A percentile compares a stretch with the other conserved stretches of the same genome.
phyloP scores from a whole-genome alignment of 92 coral and sea anemone genomes.

The Parazoanthus swiftii region DNA sequence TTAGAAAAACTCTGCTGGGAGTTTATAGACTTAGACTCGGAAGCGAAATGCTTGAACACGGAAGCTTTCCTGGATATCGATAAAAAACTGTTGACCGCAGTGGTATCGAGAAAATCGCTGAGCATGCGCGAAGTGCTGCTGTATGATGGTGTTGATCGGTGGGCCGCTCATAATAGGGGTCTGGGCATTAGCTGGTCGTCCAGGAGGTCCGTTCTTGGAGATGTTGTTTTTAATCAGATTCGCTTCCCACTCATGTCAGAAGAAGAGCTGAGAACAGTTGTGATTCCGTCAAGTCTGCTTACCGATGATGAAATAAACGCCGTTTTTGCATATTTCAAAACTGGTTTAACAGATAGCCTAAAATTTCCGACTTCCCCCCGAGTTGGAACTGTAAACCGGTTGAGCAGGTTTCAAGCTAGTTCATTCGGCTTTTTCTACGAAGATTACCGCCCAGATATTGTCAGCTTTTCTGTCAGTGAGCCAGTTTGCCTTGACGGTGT shows the following conservation, averaged over 20 bases:
- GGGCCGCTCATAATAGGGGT: slow-evolving; percentile 49
- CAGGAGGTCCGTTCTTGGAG: slow-evolving; percentile 41
- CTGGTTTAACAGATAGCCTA: slow-evolving; percentile 39
- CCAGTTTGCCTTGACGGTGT: slow-evolving; percentile 66
- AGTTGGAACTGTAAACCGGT: slow-evolving; percentile 52
- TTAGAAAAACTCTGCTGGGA: slow-evolving; percentile 71
- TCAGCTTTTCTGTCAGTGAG: slow-evolving; percentile 66
- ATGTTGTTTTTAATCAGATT: slow-evolving; percentile 46
- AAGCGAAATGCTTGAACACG: slow-evolving; percentile 54
- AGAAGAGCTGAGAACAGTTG: slow-evolving; percentile 58
- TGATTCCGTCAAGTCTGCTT: slow-evolving; percentile 62
- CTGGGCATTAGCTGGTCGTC: slow-evolving; percentile 24
- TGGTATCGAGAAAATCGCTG: slow-evolving; percentile 68
- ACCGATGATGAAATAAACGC: slow-evolving; percentile 60
- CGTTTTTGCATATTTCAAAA: slow-evolving; percentile 53
- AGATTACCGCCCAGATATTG: slow-evolving; percentile 71
- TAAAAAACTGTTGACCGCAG: slow-evolving; percentile 43
- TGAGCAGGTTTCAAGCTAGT: slow-evolving; percentile 41
- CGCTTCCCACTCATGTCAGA: slow-evolving; percentile 84
- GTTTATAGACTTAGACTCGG: slow-evolving; percentile 62
- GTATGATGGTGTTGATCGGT: slow-evolving; percentile 64
- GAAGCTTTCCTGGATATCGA: slow-evolving; percentile 58
- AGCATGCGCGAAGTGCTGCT: slow-evolving; percentile 66
- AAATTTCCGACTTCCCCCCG: slow-evolving; percentile 58
- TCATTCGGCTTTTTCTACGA: slow-evolving; percentile 70